These are phyloP conservation scores for Irena cyanogastra DNA, from an alignment of 2,113 vertebrate species.

Conservation along the genomic window DNA sequence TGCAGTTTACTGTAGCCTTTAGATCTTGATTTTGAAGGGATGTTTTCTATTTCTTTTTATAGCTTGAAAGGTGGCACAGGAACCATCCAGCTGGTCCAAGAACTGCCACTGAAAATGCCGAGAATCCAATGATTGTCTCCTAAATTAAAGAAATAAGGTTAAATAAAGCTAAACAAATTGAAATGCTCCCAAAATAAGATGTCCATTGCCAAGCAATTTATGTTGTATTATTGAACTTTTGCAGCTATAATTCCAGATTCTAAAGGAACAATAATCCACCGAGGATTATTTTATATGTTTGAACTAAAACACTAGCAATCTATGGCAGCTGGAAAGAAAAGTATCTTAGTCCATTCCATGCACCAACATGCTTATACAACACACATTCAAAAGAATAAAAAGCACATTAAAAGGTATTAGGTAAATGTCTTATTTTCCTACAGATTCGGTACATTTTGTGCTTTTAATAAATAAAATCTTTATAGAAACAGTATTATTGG, in stretches of 20 bases:
- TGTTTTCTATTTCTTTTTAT: constrained; percentile 61
- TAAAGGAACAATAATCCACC: background rate
- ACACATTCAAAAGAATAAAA: background rate
- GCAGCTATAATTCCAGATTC: background rate
- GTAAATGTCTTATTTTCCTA: background rate
- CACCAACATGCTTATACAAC: background rate
- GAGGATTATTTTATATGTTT: background rate
- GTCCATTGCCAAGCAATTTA: background rate
- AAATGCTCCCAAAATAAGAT: background rate
- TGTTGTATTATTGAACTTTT: background rate
- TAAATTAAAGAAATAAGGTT: constrained; percentile 55
- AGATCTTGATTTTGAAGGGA: background rate
- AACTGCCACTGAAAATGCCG: constrained; percentile 70
- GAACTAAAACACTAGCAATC: background rate
- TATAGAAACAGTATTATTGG: background rate
- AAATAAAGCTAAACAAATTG: background rate
- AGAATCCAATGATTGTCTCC: constrained; percentile 73
- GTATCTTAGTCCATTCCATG: background rate
- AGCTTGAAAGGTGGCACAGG: constrained; percentile 73
- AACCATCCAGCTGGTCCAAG: constrained; percentile 80
- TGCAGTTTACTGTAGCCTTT: background rate
- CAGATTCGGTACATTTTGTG: background rate
- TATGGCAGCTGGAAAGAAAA: background rate
- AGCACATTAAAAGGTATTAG: background rate
- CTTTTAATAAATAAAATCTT: background rate